Percentiles rank a stretch among this genome's conserved stretches.
Evolutionary conservation across 2,797 vertebrate species (phyloP).

Genomic region (Simalia tracyae): DNA sequence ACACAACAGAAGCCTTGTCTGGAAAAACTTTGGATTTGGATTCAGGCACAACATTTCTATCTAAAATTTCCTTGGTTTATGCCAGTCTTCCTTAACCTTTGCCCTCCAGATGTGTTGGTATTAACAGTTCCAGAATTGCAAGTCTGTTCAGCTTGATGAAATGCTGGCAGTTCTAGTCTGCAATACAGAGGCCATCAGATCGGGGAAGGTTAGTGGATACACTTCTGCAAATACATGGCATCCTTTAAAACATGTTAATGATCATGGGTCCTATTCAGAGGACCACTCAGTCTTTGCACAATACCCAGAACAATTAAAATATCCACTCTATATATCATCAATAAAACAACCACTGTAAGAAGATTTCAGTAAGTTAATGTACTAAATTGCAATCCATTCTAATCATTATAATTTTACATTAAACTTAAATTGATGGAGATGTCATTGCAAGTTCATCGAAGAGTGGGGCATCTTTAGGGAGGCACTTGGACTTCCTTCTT

Average conservation of each 20-base stretch:
- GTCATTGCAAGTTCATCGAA: background rate
- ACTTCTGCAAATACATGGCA: background rate
- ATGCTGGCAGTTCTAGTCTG: background rate
- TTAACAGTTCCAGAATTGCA: background rate
- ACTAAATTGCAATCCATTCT: background rate
- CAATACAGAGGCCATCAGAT: background rate
- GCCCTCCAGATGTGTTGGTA: background rate
- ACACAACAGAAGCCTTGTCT: background rate
- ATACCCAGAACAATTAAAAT: background rate
- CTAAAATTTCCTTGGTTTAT: background rate
- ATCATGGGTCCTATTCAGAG: background rate
- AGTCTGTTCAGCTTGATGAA: background rate
- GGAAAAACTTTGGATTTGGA: background rate
- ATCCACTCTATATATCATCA: background rate
- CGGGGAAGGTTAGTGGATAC: background rate
- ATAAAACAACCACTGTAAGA: background rate
- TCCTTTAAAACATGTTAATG: background rate
- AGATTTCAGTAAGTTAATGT: background rate
- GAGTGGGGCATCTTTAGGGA: background rate
- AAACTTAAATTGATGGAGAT: background rate
- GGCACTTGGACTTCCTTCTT: background rate
- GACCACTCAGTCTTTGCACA: background rate
- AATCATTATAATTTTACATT: background rate
- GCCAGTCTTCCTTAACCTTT: background rate
- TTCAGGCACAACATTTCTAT: background rate